These are phyloP conservation scores for Polyodon spathula DNA, from an alignment of 2,113 vertebrate species.

Conservation along the genomic window DNA sequence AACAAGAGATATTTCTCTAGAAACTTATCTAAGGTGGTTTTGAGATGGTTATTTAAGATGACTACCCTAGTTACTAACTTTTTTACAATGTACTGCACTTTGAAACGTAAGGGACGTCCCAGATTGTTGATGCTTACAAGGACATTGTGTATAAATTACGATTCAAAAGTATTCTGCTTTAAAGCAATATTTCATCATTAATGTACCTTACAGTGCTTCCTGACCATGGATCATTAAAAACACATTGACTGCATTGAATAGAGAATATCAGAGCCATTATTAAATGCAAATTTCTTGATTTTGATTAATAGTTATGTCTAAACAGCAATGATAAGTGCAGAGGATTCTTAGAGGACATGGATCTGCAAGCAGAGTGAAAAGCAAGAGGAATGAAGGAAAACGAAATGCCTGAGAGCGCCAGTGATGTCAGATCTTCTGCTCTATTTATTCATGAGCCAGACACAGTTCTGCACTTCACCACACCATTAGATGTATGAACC, in stretches of 20 bases:
- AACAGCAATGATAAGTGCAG: conserved; percentile 20
- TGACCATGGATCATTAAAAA: conserved; percentile 40
- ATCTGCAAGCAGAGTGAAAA: too few species aligned
- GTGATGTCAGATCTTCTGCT: conserved; percentile 4
- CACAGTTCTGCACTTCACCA: too few species aligned
- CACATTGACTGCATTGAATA: conserved; percentile 22
- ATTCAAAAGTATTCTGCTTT: too few species aligned
- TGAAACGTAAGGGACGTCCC: background rate
- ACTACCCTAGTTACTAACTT: too few species aligned
- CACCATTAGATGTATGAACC: too few species aligned
- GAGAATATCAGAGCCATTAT: conserved; percentile 24
- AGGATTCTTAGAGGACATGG: conserved; percentile 21
- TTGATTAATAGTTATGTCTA: conserved; percentile 26
- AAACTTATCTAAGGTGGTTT: too few species aligned
- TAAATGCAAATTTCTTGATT: conserved; percentile 17
- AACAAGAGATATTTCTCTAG: too few species aligned
- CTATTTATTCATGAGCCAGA: too few species aligned
- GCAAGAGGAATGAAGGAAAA: background rate
- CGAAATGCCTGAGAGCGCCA: background rate
- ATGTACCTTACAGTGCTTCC: conserved; percentile 26
- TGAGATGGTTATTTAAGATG: too few species aligned
- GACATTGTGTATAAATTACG: background rate
- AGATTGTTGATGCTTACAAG: background rate
- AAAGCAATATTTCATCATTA: background rate
- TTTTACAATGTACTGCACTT: background rate